Evolutionary conservation across 2,797 vertebrate genomes (phyloP).

Genomic region (Gymnothorax javanicus): DNA sequence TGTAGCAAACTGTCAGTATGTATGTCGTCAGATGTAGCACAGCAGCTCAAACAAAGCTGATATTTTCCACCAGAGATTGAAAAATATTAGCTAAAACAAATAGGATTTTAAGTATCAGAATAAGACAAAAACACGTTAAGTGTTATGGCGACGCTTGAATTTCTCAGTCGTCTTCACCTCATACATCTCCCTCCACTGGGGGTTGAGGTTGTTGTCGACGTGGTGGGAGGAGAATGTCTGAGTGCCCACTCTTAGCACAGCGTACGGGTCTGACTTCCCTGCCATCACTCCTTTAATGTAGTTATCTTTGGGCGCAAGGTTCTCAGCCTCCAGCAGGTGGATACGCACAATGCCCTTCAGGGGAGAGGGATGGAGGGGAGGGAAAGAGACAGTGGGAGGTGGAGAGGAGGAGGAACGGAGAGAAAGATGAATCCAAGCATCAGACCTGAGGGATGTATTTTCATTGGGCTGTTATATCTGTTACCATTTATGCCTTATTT

Average conservation of each 20-base stretch:
- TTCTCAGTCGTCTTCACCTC: constrained; percentile 73
- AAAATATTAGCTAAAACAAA: too few species aligned
- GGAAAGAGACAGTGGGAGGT: background rate
- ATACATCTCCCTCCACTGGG: constrained; percentile 88
- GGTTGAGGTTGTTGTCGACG: constrained; percentile 80
- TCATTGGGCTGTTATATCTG: background rate
- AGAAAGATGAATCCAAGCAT: background rate
- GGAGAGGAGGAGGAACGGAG: background rate
- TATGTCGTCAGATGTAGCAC: too few species aligned
- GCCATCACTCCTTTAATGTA: constrained; percentile 86
- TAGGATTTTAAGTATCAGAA: too few species aligned
- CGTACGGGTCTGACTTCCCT: constrained; percentile 91
- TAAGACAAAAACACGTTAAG: background rate
- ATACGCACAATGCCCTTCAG: constrained; percentile 87
- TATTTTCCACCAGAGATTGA: too few species aligned
- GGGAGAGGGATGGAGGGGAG: background rate
- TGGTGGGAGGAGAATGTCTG: constrained; percentile 87
- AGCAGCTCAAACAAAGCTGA: too few species aligned
- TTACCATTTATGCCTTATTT: constrained; percentile 8
- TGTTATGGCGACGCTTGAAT: background rate
- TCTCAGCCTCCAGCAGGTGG: constrained; percentile 81
- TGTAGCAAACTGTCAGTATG: too few species aligned
- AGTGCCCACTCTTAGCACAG: constrained; percentile 84
- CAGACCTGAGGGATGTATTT: background rate
- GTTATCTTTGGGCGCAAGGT: constrained; percentile 82